Evolutionary conservation across 2,888 invertebrate genomes (phyloP).

Genomic region (Epinotia ramella): DNA sequence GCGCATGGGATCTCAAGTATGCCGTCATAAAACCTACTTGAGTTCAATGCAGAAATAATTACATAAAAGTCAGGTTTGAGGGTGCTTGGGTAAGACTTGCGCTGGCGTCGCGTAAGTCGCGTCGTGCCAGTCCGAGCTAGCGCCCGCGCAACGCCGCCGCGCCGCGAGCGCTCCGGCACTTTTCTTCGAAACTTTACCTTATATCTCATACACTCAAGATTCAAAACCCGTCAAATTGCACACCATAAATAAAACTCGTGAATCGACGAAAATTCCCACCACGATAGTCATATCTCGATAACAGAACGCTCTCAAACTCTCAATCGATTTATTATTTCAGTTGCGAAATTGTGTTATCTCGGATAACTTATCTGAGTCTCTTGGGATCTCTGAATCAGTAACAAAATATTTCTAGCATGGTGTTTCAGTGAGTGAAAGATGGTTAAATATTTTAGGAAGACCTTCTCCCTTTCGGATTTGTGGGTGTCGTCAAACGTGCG

Average conservation of each 20-base stretch:
- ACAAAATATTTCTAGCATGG: conserved; percentile 7
- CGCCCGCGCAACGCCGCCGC: conserved; percentile 53
- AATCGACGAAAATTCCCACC: conserved; percentile 14
- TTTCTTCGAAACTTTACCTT: neutral
- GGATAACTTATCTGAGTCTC: conserved; percentile 45
- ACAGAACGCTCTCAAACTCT: conserved; percentile 53
- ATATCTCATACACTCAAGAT: neutral
- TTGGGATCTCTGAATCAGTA: conserved; percentile 13
- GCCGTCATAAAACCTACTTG: conserved; percentile 58
- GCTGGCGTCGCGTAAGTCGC: conserved; percentile 43
- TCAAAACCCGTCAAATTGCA: neutral
- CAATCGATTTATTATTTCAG: conserved; percentile 45
- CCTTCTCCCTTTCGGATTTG: conserved; percentile 63
- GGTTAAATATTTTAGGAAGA: conserved; percentile 76
- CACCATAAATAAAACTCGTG: neutral
- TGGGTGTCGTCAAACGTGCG: conserved; percentile 74
- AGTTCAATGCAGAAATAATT: conserved; percentile 65
- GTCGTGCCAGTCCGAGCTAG: conserved; percentile 48
- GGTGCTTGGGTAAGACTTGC: conserved; percentile 64
- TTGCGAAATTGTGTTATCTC: conserved; percentile 48
- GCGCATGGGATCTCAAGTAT: conserved; percentile 45
- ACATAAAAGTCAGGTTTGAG: conserved; percentile 69
- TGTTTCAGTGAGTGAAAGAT: conserved; percentile 59
- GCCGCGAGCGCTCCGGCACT: conserved; percentile 34
- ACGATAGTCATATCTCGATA: conserved; percentile 61